These are phyloP conservation scores for Pholis gunnellus DNA, from an alignment of 2,113 vertebrate species.

Conservation along the genomic window DNA sequence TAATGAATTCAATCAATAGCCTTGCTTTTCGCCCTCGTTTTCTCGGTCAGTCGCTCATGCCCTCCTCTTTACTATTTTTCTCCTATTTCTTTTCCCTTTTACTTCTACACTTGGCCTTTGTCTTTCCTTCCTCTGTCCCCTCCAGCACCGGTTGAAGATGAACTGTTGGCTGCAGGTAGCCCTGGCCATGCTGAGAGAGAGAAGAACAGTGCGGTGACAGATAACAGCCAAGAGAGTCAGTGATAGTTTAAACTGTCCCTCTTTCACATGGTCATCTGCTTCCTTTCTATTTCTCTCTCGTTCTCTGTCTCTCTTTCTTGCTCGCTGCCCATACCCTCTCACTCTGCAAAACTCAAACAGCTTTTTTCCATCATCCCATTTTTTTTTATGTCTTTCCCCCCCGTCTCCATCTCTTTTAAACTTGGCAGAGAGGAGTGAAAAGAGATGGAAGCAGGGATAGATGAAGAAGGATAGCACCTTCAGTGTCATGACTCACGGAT, in stretches of 20 bases:
- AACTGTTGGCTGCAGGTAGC: slow-evolving; percentile 52
- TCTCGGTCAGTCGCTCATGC: slow-evolving; percentile 33
- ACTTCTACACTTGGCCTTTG: slow-evolving; percentile 27
- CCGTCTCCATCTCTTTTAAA: slow-evolving; percentile 51
- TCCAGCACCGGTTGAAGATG: slow-evolving; percentile 53
- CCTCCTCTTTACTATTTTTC: slow-evolving; percentile 22
- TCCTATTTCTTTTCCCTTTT: neutral
- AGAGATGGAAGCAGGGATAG: slow-evolving; percentile 34
- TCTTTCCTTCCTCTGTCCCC: slow-evolving; percentile 42
- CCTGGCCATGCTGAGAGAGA: slow-evolving; percentile 30
- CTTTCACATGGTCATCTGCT: slow-evolving; percentile 53
- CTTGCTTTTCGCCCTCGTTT: slow-evolving; percentile 49
- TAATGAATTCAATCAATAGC: slow-evolving; percentile 71
- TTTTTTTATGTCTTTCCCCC: slow-evolving; percentile 27
- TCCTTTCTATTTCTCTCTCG: slow-evolving; percentile 5
- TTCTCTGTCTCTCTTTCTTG: slow-evolving; percentile 16
- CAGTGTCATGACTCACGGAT: slow-evolving; percentile 57
- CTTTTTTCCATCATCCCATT: slow-evolving; percentile 21
- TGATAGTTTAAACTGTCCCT: slow-evolving; percentile 52
- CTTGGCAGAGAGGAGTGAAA: slow-evolving; percentile 30
- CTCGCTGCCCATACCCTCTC: neutral
- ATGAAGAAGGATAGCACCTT: slow-evolving; percentile 47
- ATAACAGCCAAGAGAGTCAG: slow-evolving; percentile 49
- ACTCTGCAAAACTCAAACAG: slow-evolving; percentile 24
- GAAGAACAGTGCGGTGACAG: slow-evolving; percentile 40